Conservation (phyloP, 2,888 invertebrate genomes). For the Drosophila meridionalis region DNA sequence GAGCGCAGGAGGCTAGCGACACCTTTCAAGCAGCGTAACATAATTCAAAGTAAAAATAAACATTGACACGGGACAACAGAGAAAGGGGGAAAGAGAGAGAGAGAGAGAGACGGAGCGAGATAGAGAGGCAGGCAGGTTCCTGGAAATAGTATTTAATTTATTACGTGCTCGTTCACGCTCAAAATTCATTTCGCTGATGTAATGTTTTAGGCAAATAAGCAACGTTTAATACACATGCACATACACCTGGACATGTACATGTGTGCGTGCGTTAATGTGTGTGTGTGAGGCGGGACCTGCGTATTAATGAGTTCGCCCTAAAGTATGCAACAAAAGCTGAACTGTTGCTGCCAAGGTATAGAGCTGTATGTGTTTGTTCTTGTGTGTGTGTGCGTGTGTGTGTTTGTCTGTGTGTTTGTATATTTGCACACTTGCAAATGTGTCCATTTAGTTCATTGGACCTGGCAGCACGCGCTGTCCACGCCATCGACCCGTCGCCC, state of each 20-base stretch:
- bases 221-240: slow-evolving; percentile 44
- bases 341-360: neutral
- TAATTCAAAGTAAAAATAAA: slow-evolving; percentile 76
- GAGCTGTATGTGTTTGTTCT: slow-evolving; percentile 1
- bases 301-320: slow-evolving; percentile 71
- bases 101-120: neutral
- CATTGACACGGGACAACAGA: slow-evolving; percentile 63
- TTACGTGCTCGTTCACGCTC: slow-evolving; percentile 57
- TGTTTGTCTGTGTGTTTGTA: slow-evolving; percentile 13
- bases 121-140: slow-evolving; percentile 34
- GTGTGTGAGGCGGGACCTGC: slow-evolving; percentile 16
- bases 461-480: slow-evolving; percentile 58
- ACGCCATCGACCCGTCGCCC: neutral
- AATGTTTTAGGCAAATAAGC: slow-evolving; percentile 76
- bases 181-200: slow-evolving; percentile 78
- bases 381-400: slow-evolving; percentile 13
- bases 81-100: neutral
- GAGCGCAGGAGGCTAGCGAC: neutral
- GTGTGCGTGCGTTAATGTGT: slow-evolving; percentile 7
- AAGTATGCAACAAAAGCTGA: slow-evolving; percentile 70
- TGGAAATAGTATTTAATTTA: slow-evolving; percentile 73
- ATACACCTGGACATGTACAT: slow-evolving; percentile 1
- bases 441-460: slow-evolving; percentile 77
- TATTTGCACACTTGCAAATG: slow-evolving; percentile 44
- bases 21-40: slow-evolving; percentile 51